Percentiles rank a stretch among this genome's conserved stretches.
Conservation (phyloP, 2,888 invertebrate genomes). For the Trichopoda pennipes region DNA sequence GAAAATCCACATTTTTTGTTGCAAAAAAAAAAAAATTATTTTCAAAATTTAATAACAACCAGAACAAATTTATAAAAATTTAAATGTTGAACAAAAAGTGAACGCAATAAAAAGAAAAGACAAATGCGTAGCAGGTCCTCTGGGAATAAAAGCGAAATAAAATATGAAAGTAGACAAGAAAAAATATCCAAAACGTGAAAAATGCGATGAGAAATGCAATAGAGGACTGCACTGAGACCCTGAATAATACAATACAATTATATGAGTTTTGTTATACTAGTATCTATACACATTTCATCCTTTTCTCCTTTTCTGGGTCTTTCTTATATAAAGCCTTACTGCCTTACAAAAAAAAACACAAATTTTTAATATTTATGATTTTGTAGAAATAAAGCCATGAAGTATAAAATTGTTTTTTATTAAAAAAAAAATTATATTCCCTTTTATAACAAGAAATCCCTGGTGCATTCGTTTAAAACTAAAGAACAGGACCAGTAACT, state of each 20-base stretch:
- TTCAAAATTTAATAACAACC: not conserved
- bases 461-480: slow-evolving; percentile 13
- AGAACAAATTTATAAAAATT: not conserved
- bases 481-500: slow-evolving; percentile 17
- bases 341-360: not conserved
- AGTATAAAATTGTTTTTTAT: slow-evolving; percentile 15
- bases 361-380: slow-evolving; percentile 11
- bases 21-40: not conserved
- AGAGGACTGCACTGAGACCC: slow-evolving; percentile 34
- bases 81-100: not conserved
- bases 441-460: slow-evolving; percentile 7
- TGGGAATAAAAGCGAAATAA: slow-evolving; percentile 19
- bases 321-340: not conserved
- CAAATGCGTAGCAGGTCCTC: slow-evolving; percentile 49
- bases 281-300: not conserved
- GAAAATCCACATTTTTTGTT: slow-evolving; percentile 1
- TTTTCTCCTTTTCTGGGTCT: not conserved
- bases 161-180: not conserved
- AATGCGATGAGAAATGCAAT: slow-evolving; percentile 1
- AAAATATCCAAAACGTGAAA: slow-evolving; percentile 28
- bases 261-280: not conserved
- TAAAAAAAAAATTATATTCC: not conserved
- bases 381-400: not conserved
- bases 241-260: slow-evolving; percentile 44
- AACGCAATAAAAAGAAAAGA: slow-evolving; percentile 24